These are phyloP conservation scores for Campodea augens DNA, from an alignment of 1,140 invertebrate species.

Conservation along the genomic window DNA sequence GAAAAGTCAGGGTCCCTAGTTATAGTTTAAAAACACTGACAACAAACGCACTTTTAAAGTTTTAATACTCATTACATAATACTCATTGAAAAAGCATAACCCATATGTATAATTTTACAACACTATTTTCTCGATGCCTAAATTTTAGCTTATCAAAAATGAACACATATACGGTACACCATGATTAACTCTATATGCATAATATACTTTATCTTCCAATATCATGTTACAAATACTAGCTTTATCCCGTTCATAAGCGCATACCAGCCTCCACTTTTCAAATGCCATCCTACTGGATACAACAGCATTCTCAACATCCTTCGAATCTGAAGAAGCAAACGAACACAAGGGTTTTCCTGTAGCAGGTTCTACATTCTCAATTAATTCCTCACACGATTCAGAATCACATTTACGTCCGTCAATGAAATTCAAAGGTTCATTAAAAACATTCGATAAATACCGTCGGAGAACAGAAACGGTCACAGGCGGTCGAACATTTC, in stretches of 20 bases:
- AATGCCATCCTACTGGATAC: constrained; percentile 20
- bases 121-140: neutral
- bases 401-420: constrained; percentile 17
- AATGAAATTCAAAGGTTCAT: constrained; percentile 20
- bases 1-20: too few relatives aligned
- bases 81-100: neutral
- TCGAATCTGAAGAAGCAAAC: constrained; percentile 16
- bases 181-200: constrained; percentile 13
- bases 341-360: constrained; percentile 19
- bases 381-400: constrained; percentile 10
- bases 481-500: too few relatives aligned
- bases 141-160: constrained; percentile 13
- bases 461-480: too few relatives aligned
- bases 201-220: neutral
- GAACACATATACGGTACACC: constrained; percentile 20
- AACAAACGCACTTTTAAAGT: too few relatives aligned
- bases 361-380: constrained; percentile 20
- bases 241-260: neutral
- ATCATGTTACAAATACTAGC: neutral
- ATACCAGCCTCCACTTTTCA: constrained; percentile 8
- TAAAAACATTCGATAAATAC: too few relatives aligned
- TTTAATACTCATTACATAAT: too few relatives aligned
- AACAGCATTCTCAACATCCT: constrained; percentile 27
- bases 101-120: neutral
- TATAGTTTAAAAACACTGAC: too few relatives aligned